A percentile compares a stretch with the other conserved stretches of the same genome.
Evolutionary conservation across 2,888 invertebrate species (phyloP).

Genomic region (Metalampra italica): DNA sequence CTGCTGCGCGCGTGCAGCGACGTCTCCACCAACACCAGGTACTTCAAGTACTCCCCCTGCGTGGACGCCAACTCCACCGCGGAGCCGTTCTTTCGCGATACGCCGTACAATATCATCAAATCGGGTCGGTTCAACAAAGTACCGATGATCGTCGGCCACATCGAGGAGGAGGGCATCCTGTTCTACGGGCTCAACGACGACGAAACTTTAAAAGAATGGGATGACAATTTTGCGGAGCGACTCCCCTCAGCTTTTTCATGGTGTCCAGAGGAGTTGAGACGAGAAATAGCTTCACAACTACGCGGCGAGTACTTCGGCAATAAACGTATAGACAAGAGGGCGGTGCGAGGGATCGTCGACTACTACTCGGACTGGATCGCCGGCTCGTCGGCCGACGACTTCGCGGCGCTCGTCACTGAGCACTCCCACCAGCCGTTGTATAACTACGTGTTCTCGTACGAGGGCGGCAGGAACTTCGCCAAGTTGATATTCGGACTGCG

Average conservation of each 20-base stretch:
- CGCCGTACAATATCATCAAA: constrained; percentile 52
- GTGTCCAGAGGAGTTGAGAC: constrained; percentile 42
- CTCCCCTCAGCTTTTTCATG: constrained; percentile 59
- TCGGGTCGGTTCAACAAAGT: constrained; percentile 56
- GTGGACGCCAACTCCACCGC: constrained; percentile 40
- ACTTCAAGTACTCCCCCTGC: constrained; percentile 65
- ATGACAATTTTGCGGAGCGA: constrained; percentile 46
- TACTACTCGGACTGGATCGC: constrained; percentile 62
- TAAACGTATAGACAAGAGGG: constrained; percentile 28
- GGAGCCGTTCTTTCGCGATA: constrained; percentile 55
- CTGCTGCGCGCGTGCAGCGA: constrained; percentile 43
- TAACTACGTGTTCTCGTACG: constrained; percentile 57
- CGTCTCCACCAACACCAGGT: constrained; percentile 46
- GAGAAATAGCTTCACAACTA: constrained; percentile 39
- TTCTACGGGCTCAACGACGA: constrained; percentile 53
- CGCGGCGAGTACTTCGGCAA: constrained; percentile 53
- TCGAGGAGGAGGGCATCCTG: constrained; percentile 53
- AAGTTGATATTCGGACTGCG: constrained; percentile 37
- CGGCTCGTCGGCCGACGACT: constrained; percentile 44
- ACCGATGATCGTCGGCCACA: constrained; percentile 54
- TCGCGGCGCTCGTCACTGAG: constrained; percentile 40
- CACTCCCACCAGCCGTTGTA: constrained; percentile 49
- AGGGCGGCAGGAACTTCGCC: constrained; percentile 55
- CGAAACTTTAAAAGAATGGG: constrained; percentile 40
- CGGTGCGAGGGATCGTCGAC: constrained; percentile 34